Base-by-base conservation (phyloP, 2,797 vertebrate genomes). In the Tokudaia muenninki region DNA sequence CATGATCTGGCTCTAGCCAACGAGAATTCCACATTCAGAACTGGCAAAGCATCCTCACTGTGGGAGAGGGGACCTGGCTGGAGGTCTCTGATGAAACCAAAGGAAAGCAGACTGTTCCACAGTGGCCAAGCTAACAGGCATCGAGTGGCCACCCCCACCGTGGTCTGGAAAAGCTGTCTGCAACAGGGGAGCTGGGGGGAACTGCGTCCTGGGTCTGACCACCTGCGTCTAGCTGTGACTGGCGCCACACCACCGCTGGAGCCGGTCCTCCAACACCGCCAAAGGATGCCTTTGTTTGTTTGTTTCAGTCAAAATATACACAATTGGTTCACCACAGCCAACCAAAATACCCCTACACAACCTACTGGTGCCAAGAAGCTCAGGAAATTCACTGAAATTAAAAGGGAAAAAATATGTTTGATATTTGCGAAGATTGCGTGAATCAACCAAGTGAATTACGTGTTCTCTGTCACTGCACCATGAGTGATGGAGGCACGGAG, bases 231-330 rank as follows among this genome's bases (percentile, higher is more conserved):
- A 63, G 83, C 92, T 63, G 91, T 59, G 59, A 41, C 90, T 24
- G 61, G 17, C 41, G 94, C 52, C 74, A 87, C 82, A 17, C 24
- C 82, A 17, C 24, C 70, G 84, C 89, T 81, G 79, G 37, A 65
- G 89, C 83, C 82, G 95, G 97, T 92, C 94, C 90, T 13, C 74
- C 4, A 67, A 75, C 72, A 47, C 1, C 3, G 96, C 94, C 97
- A 96, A 67, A 72, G 83, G 92, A 97, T 94, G 96, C 92, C 91
- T 95, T 92, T 96, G 90, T 96, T 95, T 95, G 88, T 31, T 34
- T 31, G 29, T 13, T 13, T 65, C 41, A 41, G 41, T 70, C 67
- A 70, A 70, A 70, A n/a, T 2, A 2, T 7, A 70, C 67, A 70
- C 17, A 70, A 6, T 70, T 70, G 67, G 34, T n/a, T 70, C 34